Conservation (phyloP, 2,113 vertebrate species). For the Atrichornis clamosus region DNA sequence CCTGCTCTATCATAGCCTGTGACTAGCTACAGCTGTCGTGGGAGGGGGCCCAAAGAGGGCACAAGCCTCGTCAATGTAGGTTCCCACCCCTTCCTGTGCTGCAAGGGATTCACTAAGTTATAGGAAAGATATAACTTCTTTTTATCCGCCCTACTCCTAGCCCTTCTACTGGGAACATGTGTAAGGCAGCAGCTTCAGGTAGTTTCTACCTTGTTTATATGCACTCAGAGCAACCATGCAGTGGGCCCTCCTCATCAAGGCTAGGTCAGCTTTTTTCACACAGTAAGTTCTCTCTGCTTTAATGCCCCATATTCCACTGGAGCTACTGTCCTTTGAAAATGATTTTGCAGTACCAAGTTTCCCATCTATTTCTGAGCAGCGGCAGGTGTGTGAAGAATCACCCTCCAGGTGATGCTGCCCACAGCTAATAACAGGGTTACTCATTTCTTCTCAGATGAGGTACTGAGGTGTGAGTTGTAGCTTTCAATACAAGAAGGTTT, state of each 20-base stretch:
- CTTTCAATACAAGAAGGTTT: background rate
- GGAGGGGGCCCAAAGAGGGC: background rate
- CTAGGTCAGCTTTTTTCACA: background rate
- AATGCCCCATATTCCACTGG: background rate
- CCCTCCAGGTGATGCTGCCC: constrained; percentile 29
- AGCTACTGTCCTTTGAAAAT: background rate
- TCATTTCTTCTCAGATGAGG: constrained; percentile 6
- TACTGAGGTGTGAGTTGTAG: constrained; percentile 4
- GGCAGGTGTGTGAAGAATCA: constrained; percentile 10
- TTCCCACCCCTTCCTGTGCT: background rate
- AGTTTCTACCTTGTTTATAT: background rate
- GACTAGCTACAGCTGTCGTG: background rate
- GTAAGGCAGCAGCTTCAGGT: background rate
- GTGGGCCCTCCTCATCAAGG: background rate
- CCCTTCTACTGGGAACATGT: background rate
- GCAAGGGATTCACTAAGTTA: background rate
- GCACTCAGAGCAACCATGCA: no score
- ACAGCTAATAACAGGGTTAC: constrained; percentile 24
- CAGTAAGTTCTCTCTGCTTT: background rate
- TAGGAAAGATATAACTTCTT: background rate
- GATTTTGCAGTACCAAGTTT: background rate
- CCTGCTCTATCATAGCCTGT: background rate
- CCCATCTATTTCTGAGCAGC: background rate
- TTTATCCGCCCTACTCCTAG: background rate
- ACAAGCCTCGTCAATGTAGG: background rate